Base-by-base conservation (phyloP, 2,797 vertebrate genomes). In the Sus cebifrons region DNA sequence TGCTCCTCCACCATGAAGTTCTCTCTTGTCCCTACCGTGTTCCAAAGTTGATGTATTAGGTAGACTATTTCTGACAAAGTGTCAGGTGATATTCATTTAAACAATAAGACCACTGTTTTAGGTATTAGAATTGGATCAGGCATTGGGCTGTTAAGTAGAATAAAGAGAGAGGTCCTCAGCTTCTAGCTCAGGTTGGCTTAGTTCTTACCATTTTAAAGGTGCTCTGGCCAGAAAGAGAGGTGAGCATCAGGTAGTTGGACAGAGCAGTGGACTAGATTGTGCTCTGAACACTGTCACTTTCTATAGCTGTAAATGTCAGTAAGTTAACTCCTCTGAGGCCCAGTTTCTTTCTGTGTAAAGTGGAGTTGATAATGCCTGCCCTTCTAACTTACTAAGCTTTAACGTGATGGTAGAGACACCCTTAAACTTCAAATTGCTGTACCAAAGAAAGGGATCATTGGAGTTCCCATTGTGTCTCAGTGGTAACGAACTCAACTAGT, bases 1-100 rank as follows among this genome's bases (percentile, higher is more conserved):
- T 73, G 36, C 1, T 92, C 10, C 36, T 95, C 20, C 3, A 60
- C n/a, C 6, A 0, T 1, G 12, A 84, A 11, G 18, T 36, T 79
- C n/a, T 64, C 21, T 91, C 56, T 83, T 89, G 36, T 94, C 58
- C 23, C 18, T 15, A 16, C 1, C 73, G 5, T 89, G 32, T 52
- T 78, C 25, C 93, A 68, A 81, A 58, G 78, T 96, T 74, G 88
- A 73, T 85, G 86, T 94, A 25, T 87, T 52, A 83, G 5, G 9
- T 68, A 82, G 71, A 12, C n/a, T 88, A 12, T 85, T 96, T 91
- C 32, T 67, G 40, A 54, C 4, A 32, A 89, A 81, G 27, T 82
- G 27, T 81, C 5, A 6, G 58, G 75, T 25, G 27, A 20, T 71
- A 67, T 73, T 78, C 81, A 91, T 32, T 56, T 89, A 40, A 81